Conservation (phyloP, 2,888 invertebrate genomes). For the Drosophila limbata region DNA sequence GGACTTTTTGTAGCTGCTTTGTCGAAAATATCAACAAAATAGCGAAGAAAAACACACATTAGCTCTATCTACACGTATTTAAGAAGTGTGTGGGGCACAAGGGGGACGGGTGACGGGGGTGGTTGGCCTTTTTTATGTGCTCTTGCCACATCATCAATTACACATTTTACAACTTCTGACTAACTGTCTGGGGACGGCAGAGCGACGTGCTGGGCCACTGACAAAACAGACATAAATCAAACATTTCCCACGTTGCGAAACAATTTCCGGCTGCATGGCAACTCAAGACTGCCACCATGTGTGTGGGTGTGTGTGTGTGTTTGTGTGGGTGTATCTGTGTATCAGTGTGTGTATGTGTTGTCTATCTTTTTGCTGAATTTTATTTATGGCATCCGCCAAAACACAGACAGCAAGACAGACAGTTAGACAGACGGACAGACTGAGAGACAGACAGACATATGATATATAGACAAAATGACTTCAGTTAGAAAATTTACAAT, state of each 20-base stretch:
- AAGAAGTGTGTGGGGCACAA: background rate
- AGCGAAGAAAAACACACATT: conserved; percentile 56
- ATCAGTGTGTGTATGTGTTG: conserved; percentile 33
- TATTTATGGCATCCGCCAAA: conserved; percentile 78
- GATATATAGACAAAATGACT: conserved; percentile 79
- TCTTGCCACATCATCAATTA: conserved; percentile 78
- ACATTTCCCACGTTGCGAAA: conserved; percentile 81
- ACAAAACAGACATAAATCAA: conserved; percentile 80
- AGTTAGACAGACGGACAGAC: conserved; percentile 16
- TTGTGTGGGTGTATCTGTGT: conserved; percentile 1
- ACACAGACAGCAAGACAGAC: conserved; percentile 35
- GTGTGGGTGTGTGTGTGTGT: conserved; percentile 12
- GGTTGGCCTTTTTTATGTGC: conserved; percentile 61
- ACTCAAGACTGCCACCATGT: conserved; percentile 62
- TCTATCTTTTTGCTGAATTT: conserved; percentile 78
- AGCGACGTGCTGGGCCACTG: conserved; percentile 63
- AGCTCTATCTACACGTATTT: conserved; percentile 46
- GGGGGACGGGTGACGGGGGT: background rate
- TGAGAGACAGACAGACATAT: conserved; percentile 47
- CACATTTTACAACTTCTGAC: conserved; percentile 79
- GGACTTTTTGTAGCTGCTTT: conserved; percentile 74
- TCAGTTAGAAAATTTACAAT: conserved; percentile 80
- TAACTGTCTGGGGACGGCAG: conserved; percentile 20
- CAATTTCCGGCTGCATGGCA: conserved; percentile 74
- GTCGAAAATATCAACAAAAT: conserved; percentile 79